These are phyloP conservation scores for Drosophila melanosoma DNA, from an alignment of 2,888 invertebrate species.

Conservation along the genomic window DNA sequence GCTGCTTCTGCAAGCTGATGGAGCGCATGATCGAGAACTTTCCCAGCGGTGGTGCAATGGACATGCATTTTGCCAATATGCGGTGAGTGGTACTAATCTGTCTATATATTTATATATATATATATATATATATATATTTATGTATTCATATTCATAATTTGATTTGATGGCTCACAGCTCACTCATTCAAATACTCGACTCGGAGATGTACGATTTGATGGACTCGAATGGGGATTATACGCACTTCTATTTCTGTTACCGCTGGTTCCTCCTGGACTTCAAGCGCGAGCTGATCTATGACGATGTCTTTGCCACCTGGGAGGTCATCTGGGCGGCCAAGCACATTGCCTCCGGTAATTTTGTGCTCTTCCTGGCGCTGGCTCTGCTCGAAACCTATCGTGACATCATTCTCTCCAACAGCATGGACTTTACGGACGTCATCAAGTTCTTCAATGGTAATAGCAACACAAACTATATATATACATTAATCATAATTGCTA, in stretches of 20 bases:
- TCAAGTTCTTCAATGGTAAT: constrained; percentile 98
- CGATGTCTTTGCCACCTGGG: constrained; percentile 98
- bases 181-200: constrained; percentile 94
- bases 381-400: constrained; percentile 95
- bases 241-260: constrained; percentile 98
- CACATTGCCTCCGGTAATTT: constrained; percentile 94
- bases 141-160: background rate
- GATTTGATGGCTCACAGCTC: constrained; percentile 85
- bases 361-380: constrained; percentile 96
- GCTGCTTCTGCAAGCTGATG: constrained; percentile 96
- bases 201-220: constrained; percentile 97
- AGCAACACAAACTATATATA: too few relatives aligned
- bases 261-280: constrained; percentile 98
- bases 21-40: constrained; percentile 96
- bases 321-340: constrained; percentile 97
- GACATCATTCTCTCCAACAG: constrained; percentile 97
- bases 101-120: background rate
- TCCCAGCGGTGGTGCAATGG: constrained; percentile 97
- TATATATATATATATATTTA: background rate
- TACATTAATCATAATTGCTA: background rate
- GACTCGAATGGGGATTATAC: constrained; percentile 98
- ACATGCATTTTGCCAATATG: constrained; percentile 98
- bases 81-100: constrained; percentile 85
- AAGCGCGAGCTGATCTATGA: constrained; percentile 96
- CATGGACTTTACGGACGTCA: constrained; percentile 99